phyloP scores from a whole-genome alignment of 1,140 invertebrate species.

The Oncopeltus fasciatus region DNA sequence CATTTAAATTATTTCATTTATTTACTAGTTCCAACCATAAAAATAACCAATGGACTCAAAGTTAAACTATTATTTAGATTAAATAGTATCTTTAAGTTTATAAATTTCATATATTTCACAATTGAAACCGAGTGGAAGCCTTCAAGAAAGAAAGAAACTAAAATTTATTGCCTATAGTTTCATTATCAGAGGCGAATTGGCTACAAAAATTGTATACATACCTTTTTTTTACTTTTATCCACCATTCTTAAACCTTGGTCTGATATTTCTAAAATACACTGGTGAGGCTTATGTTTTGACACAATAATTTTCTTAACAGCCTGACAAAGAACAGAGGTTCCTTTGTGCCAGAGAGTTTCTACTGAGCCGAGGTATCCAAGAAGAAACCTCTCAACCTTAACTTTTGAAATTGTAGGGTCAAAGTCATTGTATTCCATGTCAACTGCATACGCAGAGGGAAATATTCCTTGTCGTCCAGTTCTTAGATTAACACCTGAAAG shows the following conservation, averaged over 20 bases:
- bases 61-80: too few species aligned
- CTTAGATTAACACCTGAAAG: slow-evolving; percentile 75
- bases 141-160: too few species aligned
- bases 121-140: too few species aligned
- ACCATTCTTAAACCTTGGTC: slow-evolving; percentile 91
- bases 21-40: too few species aligned
- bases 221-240: slow-evolving; percentile 63
- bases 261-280: slow-evolving; percentile 83
- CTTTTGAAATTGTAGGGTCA: slow-evolving; percentile 68
- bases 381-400: slow-evolving; percentile 76
- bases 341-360: slow-evolving; percentile 87
- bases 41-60: too few species aligned
- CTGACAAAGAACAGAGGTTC: slow-evolving; percentile 72
- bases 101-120: neutral
- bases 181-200: too few species aligned
- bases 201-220: slow-evolving; percentile 29
- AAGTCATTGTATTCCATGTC: slow-evolving; percentile 92
- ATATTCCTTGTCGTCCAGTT: slow-evolving; percentile 83
- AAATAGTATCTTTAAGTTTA: too few species aligned
- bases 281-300: slow-evolving; percentile 44
- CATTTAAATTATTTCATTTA: too few species aligned
- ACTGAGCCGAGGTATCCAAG: slow-evolving; percentile 90
- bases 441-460: slow-evolving; percentile 90
- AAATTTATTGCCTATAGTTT: too few species aligned
- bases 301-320: slow-evolving; percentile 69